Conservation (phyloP, 1,140 invertebrate genomes). For the Drosophila neocordata region DNA sequence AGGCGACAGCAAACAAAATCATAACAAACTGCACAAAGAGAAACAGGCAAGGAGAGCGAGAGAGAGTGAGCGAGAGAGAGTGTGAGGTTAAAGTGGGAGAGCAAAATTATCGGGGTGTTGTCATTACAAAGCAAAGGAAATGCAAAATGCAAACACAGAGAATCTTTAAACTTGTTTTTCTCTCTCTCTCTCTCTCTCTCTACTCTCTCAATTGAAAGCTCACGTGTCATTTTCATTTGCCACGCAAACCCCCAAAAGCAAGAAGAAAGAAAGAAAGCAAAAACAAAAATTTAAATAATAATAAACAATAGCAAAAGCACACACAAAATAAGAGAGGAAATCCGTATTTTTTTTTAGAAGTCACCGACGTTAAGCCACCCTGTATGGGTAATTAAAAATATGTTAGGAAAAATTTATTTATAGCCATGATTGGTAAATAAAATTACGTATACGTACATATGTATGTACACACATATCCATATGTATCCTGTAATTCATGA, state of each 20-base stretch:
- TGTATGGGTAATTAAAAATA: neutral
- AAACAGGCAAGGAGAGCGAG: constrained; percentile 6
- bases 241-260: constrained; percentile 45
- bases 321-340: constrained; percentile 38
- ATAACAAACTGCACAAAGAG: constrained; percentile 12
- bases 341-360: neutral
- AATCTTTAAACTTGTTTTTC: constrained; percentile 41
- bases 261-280: constrained; percentile 33
- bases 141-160: constrained; percentile 28
- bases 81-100: neutral
- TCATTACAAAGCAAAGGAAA: constrained; percentile 38
- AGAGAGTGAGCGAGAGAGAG: neutral
- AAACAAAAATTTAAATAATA: constrained; percentile 33
- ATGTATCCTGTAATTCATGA: no score
- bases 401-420: no score
- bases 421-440: no score
- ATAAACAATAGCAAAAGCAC: constrained; percentile 36
- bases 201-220: constrained; percentile 17
- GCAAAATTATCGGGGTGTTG: constrained; percentile 21
- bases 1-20: constrained; percentile 7
- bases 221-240: constrained; percentile 47
- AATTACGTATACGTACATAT: no score
- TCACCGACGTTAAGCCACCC: neutral
- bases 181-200: constrained; percentile 5
- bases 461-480: no score